A percentile compares a stretch with the other conserved stretches of the same genome.
Evolutionary conservation across 2,888 invertebrate genomes (phyloP).

Genomic region (Acleris cristana): DNA sequence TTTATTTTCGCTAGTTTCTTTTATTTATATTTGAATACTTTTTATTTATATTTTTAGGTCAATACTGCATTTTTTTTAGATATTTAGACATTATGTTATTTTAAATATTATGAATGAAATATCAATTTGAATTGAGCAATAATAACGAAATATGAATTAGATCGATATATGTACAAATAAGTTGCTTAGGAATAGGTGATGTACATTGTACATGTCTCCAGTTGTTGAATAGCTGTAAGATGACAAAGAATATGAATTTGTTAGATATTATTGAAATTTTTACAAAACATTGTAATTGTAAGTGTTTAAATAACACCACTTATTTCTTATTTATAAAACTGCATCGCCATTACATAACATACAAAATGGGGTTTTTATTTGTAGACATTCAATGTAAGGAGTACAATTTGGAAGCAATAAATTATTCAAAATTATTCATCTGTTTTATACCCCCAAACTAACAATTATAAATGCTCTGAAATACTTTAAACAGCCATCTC

Average conservation of each 20-base stretch:
- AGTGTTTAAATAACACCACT: constrained; percentile 57
- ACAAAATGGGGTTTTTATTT: constrained; percentile 62
- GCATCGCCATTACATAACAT: constrained; percentile 60
- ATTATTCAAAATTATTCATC: constrained; percentile 44
- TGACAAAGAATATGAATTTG: constrained; percentile 60
- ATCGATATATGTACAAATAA: constrained; percentile 61
- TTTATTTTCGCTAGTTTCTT: constrained; percentile 23
- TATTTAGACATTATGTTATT: constrained; percentile 1
- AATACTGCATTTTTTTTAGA: constrained; percentile 24
- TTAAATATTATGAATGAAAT: not conserved
- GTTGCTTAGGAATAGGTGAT: constrained; percentile 40
- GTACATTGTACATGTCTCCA: constrained; percentile 39
- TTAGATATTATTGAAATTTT: constrained; percentile 67
- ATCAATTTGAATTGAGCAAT: not conserved
- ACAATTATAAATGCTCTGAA: not conserved
- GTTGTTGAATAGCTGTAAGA: constrained; percentile 62
- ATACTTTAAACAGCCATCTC: constrained; percentile 91
- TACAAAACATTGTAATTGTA: constrained; percentile 54
- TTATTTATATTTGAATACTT: not conserved
- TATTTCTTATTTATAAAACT: constrained; percentile 53
- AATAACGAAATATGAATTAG: not conserved
- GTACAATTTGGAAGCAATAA: constrained; percentile 54
- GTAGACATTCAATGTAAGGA: constrained; percentile 50
- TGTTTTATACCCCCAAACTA: not conserved
- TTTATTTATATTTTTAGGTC: constrained; percentile 15